These are phyloP conservation scores for Leptinotarsa peninsularis DNA, from an alignment of 2,888 invertebrate genomes.

Conservation along the genomic window DNA sequence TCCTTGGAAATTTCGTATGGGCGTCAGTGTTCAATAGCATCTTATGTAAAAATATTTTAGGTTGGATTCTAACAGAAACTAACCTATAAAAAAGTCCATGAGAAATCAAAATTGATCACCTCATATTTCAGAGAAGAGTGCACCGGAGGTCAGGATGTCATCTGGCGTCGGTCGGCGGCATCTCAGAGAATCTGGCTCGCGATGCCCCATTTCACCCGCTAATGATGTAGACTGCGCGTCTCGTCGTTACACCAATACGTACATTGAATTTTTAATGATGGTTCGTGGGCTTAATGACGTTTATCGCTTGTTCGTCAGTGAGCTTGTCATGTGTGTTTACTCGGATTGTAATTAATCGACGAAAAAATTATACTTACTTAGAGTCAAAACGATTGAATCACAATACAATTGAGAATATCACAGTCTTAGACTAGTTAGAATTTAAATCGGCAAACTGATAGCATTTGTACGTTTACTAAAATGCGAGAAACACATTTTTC, in stretches of 20 bases:
- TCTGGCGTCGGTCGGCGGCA: constrained; percentile 48
- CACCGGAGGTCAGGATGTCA: constrained; percentile 20
- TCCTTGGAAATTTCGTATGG: too few relatives aligned
- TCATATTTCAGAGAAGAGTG: constrained; percentile 14
- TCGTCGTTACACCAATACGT: constrained; percentile 35
- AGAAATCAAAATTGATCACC: not conserved
- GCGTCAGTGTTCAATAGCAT: too few relatives aligned
- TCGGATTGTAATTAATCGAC: not conserved
- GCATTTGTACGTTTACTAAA: too few relatives aligned
- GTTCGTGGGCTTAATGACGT: constrained; percentile 6
- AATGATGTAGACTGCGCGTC: constrained; percentile 63
- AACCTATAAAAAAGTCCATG: too few relatives aligned
- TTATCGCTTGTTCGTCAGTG: not conserved
- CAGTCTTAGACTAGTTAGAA: too few relatives aligned
- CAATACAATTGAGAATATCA: too few relatives aligned
- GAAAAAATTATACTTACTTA: not conserved
- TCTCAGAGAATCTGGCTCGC: constrained; percentile 49
- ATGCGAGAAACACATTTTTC: too few relatives aligned
- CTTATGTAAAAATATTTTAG: too few relatives aligned
- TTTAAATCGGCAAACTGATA: too few relatives aligned
- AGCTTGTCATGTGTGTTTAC: not conserved
- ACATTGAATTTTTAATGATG: constrained; percentile 34
- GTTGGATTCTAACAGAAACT: too few relatives aligned
- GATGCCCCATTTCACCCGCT: constrained; percentile 62
- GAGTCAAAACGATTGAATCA: not conserved